phyloP scores from a whole-genome alignment of 2,888 invertebrate genomes.

The Mythimna lalbum region DNA sequence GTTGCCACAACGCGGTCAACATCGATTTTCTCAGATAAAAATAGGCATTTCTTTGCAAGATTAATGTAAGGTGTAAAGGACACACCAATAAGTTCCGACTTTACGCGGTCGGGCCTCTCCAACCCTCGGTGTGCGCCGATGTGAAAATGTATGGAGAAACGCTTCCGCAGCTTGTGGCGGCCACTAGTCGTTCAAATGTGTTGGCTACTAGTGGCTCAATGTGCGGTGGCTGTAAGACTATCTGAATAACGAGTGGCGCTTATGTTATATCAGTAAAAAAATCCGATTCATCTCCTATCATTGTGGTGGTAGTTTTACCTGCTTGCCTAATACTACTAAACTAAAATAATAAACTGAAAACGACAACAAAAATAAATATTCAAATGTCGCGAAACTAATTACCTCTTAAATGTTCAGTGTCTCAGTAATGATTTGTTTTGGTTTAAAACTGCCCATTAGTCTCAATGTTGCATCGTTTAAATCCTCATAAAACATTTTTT shows the following conservation, averaged over 20 bases:
- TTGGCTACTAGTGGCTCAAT: no score
- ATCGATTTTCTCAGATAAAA: conserved; percentile 45
- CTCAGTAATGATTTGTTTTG: conserved; percentile 42
- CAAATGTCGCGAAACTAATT: conserved; percentile 43
- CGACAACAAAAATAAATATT: conserved; percentile 32
- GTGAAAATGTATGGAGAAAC: no score
- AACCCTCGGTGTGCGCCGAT: no score
- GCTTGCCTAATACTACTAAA: not conserved
- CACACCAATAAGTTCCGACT: no score
- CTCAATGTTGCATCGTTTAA: conserved; percentile 32
- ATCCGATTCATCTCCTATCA: conserved; percentile 2
- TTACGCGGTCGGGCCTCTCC: no score
- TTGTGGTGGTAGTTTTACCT: not conserved
- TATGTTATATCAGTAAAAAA: no score
- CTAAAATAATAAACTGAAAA: conserved; percentile 8
- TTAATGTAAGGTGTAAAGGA: conserved; percentile 11
- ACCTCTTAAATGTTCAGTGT: conserved; percentile 23
- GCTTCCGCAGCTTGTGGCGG: no score
- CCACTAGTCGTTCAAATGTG: no score
- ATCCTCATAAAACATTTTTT: not conserved
- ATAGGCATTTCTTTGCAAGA: conserved; percentile 32
- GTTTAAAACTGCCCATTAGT: conserved; percentile 27
- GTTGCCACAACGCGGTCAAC: conserved; percentile 5
- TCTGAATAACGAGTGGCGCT: no score
- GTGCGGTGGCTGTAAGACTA: no score